A percentile compares a stretch with the other conserved stretches of the same genome.
Evolutionary conservation across 2,113 vertebrate species (phyloP).

Genomic region (Podarcis muralis): DNA sequence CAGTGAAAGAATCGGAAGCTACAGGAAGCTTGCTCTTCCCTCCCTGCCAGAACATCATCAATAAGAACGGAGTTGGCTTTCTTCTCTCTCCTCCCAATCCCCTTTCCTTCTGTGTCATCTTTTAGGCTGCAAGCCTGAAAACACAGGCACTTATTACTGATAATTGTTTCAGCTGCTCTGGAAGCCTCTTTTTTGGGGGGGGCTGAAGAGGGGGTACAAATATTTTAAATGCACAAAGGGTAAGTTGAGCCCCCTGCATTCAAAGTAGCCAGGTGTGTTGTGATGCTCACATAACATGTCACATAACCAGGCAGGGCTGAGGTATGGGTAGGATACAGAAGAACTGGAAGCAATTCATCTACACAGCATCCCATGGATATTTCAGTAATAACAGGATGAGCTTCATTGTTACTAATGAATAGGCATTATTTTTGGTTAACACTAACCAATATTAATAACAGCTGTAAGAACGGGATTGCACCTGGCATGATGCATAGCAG

Average conservation of each 20-base stretch:
- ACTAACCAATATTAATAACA: neutral
- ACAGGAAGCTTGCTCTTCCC: no score
- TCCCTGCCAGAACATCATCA: neutral
- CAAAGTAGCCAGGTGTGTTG: neutral
- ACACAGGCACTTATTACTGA: no score
- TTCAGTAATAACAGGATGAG: neutral
- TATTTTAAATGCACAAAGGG: neutral
- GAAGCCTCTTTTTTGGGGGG: no score
- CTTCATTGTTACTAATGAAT: neutral
- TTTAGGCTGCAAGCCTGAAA: no score
- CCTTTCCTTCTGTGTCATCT: neutral
- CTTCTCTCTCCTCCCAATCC: neutral
- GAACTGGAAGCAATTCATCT: neutral
- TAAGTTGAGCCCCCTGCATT: neutral
- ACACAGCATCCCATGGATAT: slow-evolving; percentile 5
- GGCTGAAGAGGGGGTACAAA: no score
- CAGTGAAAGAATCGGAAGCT: no score
- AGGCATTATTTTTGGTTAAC: no score
- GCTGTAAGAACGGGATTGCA: neutral
- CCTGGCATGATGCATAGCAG: neutral
- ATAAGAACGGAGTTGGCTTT: neutral
- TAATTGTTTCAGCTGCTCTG: no score
- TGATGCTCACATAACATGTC: neutral
- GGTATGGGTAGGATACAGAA: slow-evolving; percentile 11
- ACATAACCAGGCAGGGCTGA: neutral